Evolutionary conservation across 2,113 vertebrate genomes (phyloP), one percentile per base, ranked within the genome.

Genomic region (Gracilinanus agilis): DNA sequence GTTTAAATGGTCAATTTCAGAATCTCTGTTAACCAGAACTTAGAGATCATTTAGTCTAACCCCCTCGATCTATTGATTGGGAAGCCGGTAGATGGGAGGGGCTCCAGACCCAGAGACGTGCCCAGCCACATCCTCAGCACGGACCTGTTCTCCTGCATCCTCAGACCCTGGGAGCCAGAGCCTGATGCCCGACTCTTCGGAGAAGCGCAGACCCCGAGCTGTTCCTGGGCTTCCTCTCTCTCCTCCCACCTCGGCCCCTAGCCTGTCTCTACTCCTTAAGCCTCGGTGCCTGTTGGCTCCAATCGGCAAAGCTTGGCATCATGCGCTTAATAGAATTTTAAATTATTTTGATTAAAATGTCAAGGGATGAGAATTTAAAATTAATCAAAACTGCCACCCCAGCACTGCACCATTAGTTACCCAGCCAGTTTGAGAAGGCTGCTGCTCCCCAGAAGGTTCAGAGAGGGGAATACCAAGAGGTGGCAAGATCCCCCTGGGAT

Each of bases 341-440:
- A 98, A 98, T 98, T 98, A 98, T 97, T 98, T 98, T 98, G 98
- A 98, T 98, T 99, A 97, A 98, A 98, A 97, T 98, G 98, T 98
- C 98, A 98, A 97, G 95, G 93, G 93, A 98, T 98, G 96, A 98
- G 96, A 97, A 98, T 97, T 97, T 97, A 98, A 98, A 98, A 98
- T 98, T 97, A 98, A 95, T 97, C 98, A 98, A 96, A 97, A 58
- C 91, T 98, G 96, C 97, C 97, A 97, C 92, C 75, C 92, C 94
- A 97, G 94, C 96, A 95, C 93, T 96, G 88, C 94, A n/a, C 34
- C 67, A 75, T 75, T 75, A 75, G 67, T 21, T 75, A 75, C 96
- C 95, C 94, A 98, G 92, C 27, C 97, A 96, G 96, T 97, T 98
- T 24, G n/a, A 96, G 97, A 96, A 97, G 0, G 16, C n/a, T n/a